Conservation (phyloP, 2,888 invertebrate genomes). For the Patella ulyssiponensis region DNA sequence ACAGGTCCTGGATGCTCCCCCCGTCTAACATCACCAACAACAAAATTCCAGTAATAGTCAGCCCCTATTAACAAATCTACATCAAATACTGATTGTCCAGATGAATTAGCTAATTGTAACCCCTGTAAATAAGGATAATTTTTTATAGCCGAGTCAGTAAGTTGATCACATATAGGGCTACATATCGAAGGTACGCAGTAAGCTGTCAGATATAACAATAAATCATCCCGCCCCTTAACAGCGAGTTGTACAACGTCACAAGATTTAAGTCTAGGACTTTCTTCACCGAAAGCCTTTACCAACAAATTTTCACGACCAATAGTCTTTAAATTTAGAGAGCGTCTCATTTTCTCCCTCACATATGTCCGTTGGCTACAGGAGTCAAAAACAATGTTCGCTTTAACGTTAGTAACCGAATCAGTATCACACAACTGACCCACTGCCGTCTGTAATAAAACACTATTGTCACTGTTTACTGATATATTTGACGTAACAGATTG, state of each 20-base stretch:
- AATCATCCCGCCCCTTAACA: neutral
- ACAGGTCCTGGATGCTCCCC: slow-evolving; percentile 6
- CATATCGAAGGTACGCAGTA: slow-evolving; percentile 2
- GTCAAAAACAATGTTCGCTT: slow-evolving; percentile 2
- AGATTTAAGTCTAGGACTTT: neutral
- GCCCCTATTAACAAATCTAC: slow-evolving; percentile 5
- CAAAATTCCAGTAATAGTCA: neutral
- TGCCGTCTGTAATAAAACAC: neutral
- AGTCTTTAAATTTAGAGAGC: neutral
- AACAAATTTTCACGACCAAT: slow-evolving; percentile 1
- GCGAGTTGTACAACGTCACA: neutral
- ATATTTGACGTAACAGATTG: neutral
- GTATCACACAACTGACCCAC: neutral
- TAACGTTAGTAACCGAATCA: neutral
- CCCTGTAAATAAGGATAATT: slow-evolving; percentile 2
- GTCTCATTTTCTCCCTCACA: neutral
- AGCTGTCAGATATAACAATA: neutral
- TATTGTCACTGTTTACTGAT: neutral
- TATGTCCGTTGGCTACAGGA: neutral
- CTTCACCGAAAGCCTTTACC: neutral
- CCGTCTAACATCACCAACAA: neutral
- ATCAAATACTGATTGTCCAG: neutral
- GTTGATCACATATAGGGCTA: slow-evolving; percentile 3
- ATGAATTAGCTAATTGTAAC: slow-evolving; percentile 1
- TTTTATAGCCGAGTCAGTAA: neutral